phyloP scores from a whole-genome alignment of 2,113 vertebrate genomes.

The Mastomys natalensis region DNA sequence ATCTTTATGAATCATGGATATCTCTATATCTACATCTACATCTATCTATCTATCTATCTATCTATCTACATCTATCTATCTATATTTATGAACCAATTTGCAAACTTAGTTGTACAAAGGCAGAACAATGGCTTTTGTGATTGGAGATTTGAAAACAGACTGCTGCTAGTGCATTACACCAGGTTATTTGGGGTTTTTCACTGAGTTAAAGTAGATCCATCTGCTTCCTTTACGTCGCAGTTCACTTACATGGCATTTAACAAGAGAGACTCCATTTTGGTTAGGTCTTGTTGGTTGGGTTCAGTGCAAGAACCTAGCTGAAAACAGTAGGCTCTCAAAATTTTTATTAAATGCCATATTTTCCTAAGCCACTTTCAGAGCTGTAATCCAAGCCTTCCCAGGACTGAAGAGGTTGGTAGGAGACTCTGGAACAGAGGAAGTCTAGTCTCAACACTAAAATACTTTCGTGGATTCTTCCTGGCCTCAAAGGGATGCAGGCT shows the following conservation, averaged over 20 bases:
- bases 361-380: neutral
- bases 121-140: neutral
- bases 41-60: too few relatives aligned
- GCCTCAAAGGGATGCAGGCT: neutral
- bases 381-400: neutral
- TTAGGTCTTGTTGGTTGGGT: neutral
- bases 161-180: neutral
- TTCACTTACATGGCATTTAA: neutral
- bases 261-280: neutral
- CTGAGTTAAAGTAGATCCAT: neutral
- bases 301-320: too few relatives aligned
- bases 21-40: too few relatives aligned
- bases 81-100: too few relatives aligned
- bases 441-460: neutral
- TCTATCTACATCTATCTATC: too few relatives aligned
- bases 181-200: neutral
- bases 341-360: neutral
- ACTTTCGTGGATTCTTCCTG: neutral
- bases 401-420: neutral
- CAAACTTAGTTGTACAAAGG: neutral
- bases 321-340: neutral
- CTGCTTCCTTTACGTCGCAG: neutral
- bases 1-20: too few relatives aligned
- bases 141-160: neutral
- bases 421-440: neutral